These are phyloP conservation scores for Bovichtus diacanthus DNA, from an alignment of 2,797 vertebrate genomes.

Conservation along the genomic window DNA sequence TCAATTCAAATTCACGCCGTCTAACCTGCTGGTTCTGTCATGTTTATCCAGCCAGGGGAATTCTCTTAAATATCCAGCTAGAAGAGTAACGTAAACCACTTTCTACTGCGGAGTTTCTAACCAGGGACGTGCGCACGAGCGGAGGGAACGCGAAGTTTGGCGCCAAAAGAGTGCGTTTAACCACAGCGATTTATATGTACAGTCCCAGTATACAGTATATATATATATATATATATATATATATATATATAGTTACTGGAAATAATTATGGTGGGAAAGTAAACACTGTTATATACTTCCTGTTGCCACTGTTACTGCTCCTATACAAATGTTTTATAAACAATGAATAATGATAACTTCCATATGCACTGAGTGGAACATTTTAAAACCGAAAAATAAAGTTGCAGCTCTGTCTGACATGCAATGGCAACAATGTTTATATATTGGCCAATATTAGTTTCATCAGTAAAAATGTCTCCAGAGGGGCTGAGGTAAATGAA, in stretches of 20 bases:
- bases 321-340: neutral
- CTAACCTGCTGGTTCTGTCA: slow-evolving; percentile 41
- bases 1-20: accelerated
- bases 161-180: slow-evolving; percentile 1
- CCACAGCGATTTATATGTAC: neutral
- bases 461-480: neutral
- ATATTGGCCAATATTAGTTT: neutral
- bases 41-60: neutral
- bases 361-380: no score
- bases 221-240: no score
- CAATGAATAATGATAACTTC: neutral
- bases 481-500: slow-evolving; percentile 7
- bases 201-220: no score
- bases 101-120: neutral
- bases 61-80: accelerated
- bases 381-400: neutral
- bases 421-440: neutral
- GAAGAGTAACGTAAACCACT: accelerated
- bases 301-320: neutral
- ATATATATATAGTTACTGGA: neutral
- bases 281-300: neutral
- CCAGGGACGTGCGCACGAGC: neutral
- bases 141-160: neutral
- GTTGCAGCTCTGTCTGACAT: neutral
- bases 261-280: neutral